These are phyloP conservation scores for Saimiri boliviensis DNA, from an alignment of 2,113 vertebrate genomes.

Conservation along the genomic window DNA sequence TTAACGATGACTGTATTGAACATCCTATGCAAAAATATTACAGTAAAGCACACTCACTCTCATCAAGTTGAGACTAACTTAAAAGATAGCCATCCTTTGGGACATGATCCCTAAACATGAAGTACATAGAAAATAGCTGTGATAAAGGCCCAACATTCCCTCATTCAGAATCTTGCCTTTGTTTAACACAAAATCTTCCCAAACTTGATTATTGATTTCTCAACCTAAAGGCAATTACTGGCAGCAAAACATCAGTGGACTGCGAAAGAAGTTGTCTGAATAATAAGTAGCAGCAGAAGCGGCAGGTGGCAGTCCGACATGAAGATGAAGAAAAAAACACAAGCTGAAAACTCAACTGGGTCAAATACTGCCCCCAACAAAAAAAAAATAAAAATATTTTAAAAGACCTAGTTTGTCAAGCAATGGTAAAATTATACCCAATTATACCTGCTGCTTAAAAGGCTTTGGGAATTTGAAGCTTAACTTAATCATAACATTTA, in stretches of 20 bases:
- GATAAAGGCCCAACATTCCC: neutral
- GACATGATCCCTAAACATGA: neutral
- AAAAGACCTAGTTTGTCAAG: neutral
- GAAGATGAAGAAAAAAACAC: neutral
- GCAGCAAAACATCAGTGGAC: neutral
- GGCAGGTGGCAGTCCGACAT: neutral
- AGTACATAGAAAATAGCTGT: neutral
- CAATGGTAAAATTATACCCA: neutral
- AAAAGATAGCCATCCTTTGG: neutral
- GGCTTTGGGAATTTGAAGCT: neutral
- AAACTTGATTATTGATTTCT: neutral
- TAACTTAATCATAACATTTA: slow-evolving; percentile 19
- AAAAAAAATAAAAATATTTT: neutral
- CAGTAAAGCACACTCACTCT: neutral
- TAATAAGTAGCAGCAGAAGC: neutral
- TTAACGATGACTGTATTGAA: neutral
- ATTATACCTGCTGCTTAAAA: neutral
- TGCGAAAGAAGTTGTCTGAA: neutral
- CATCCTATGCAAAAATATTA: neutral
- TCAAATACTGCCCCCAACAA: neutral
- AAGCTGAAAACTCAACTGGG: neutral
- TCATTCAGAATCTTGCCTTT: neutral
- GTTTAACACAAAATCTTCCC: neutral
- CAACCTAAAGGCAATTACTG: neutral
- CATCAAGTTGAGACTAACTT: neutral